Base-by-base conservation (phyloP, 2,888 invertebrate species). In the Tryphoninae sp. region DNA sequence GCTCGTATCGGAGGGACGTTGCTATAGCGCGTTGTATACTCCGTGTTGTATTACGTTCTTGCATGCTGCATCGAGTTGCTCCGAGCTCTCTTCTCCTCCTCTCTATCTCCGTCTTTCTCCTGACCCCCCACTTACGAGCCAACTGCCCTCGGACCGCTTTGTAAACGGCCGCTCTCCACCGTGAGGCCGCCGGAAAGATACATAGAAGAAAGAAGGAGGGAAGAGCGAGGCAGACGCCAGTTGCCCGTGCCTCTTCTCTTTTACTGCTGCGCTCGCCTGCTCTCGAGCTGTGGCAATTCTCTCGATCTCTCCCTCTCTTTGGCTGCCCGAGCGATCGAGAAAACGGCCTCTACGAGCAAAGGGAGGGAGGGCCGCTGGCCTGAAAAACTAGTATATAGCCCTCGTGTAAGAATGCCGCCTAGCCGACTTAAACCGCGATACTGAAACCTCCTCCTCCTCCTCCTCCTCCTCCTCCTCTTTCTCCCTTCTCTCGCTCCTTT, bases 301-400 rank as follows among this genome's bases (percentile, higher is more conserved):
- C 67, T 62, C 59, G 51, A 58, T 45, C 42, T 45, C 42, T 64
- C 69, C 69, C 65, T 72, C 59, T 71, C 77, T 71, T 65, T 53
- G 68, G 23, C 71, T 59, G 55, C 59, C 16, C 42, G 19, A 72
- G n/a, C 64, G 73, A 74, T 72, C 73, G 71, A 83, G 80, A 76
- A 81, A 81, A 82, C 67, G 75, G 53, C 33, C 49, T n/a, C 51
- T 26, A 26, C 53, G 61, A 65, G 67, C 26, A 26, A 61, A 69
- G 53, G 7, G 45, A 69, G 49, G 26, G 81, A 84, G 85, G 16
- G 83, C 81, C 82, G 85, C 76, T 84, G 83, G 83, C 84, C 86
- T 87, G 88, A 88, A 88, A 88, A 88, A 87, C 88, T 88, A 86
- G 88, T 87, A 19, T 19, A 19, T 19, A 88, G 88, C 87, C 85